phyloP scores from a whole-genome alignment of 2,888 invertebrate genomes.

The Sicus ferrugineus region DNA sequence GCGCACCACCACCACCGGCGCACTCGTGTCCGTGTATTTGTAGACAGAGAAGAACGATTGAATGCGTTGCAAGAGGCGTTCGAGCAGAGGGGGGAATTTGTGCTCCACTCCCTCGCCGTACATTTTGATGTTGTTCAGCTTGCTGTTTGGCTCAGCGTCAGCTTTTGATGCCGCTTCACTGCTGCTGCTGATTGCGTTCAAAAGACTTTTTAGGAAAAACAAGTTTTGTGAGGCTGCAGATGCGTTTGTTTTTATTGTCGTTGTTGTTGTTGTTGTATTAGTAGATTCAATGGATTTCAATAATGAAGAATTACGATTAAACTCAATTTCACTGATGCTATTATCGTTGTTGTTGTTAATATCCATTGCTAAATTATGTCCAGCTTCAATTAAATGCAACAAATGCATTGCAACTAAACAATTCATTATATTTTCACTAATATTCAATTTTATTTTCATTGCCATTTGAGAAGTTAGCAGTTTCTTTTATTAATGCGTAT shows the following conservation, averaged over 20 bases:
- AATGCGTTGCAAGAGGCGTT: constrained; percentile 74
- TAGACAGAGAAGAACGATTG: constrained; percentile 77
- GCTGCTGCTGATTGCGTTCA: constrained; percentile 47
- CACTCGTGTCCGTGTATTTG: constrained; percentile 68
- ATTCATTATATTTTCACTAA: background rate
- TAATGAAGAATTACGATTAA: background rate
- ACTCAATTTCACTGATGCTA: no score
- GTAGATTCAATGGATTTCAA: constrained; percentile 7
- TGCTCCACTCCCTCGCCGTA: constrained; percentile 64
- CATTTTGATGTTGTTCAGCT: constrained; percentile 52
- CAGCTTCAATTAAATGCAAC: background rate
- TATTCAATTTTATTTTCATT: background rate
- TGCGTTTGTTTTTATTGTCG: constrained; percentile 22
- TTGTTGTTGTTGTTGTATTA: background rate
- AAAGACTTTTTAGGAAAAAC: constrained; percentile 47
- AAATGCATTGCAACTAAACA: background rate
- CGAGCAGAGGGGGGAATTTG: constrained; percentile 74
- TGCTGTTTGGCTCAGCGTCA: constrained; percentile 4
- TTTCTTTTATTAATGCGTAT: background rate
- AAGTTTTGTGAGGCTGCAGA: constrained; percentile 44
- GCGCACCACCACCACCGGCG: constrained; percentile 50
- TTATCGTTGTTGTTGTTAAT: background rate
- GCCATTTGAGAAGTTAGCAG: background rate
- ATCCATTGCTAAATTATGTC: background rate
- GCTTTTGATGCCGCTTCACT: constrained; percentile 19